Base-by-base conservation (phyloP, 2,888 invertebrate species). In the Sphecodes monilicornis region DNA sequence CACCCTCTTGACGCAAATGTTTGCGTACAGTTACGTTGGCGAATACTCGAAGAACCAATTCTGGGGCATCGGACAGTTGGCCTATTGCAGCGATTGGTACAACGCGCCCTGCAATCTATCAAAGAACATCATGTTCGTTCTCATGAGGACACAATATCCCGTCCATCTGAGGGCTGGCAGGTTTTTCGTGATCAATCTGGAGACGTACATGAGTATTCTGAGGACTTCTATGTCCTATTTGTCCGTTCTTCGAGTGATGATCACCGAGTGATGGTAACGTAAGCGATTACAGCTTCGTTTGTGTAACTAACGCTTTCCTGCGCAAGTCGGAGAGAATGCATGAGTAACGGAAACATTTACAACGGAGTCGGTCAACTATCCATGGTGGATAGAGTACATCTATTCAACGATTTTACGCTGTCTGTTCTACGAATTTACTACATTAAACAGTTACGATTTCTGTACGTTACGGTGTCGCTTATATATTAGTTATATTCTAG, bases 191-290 rank as follows among this genome's bases (percentile, higher is more conserved):
- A 26, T 83, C 10, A 78, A 83, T 10, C 36, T 76, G 26, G 57
- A 83, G 46, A 76, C 71, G 16, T 81, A 72, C 18, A 69, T 50
- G 76, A 81, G 60, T 41, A 81, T 83, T 4, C 5, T 81, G 6
- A 83, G 41, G 68, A 68, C 76, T 6, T 83, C 82, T n/a, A 50
- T 73, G 71, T 80, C 82, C 13, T 82, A 80, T 13, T 66, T 80
- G 0, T 83, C 82, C 2, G 71, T 83, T 11, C 71, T 83, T 3
- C 82, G 71, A 0, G 50, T 80, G 1, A 82, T 80, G 82, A 16
- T 82, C 29, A 74, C n/a, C n/a, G 0, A 46, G 36, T 82, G 16
- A 43, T 72, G 82, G n/a, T 82, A 39, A 80, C 60, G 26, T 79
- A 26, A 16, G 41, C 13, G 18, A 3, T 29, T 4, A n/a, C n/a